Base-by-base conservation (phyloP, 2,888 invertebrate genomes). In the Latrodectus elegans region DNA sequence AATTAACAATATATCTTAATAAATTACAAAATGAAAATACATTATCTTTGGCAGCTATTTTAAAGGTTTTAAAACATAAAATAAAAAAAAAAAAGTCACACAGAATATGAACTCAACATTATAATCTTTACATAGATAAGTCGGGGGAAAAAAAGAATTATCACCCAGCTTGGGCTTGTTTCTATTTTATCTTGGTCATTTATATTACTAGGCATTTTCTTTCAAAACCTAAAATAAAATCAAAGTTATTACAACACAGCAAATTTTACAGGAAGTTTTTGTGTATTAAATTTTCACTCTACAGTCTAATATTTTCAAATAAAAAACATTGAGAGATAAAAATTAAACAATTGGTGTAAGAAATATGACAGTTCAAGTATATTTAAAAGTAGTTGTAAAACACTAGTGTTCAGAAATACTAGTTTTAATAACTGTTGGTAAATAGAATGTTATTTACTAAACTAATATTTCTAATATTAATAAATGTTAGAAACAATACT, bases 1-100 rank as follows among this genome's bases (percentile, higher is more conserved):
- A 75, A 81, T 81, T 81, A 55, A 76, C 22, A 64, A 71, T 72
- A 64, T 76, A 81, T 38, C 38, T 38, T 60, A 86, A 80, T 80
- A 81, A 80, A 81, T 86, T 81, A 86, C 80, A 65, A 70, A 76
- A 86, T 70, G 76, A 84, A 84, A 77, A 73, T 84, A 84, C 73
- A 71, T 76, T 26, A 38, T 86, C 86, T 86, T 86, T 86, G 86
- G 86, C 86, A 86, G 67, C 74, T 74, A 55, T 60, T 55, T n/a
- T 52, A 65, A 75, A 74, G 51, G 53, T 55, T 38, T 68, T 82
- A 74, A 22, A 81, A 68, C 52, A 53, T 52, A 74, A 26, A 82
- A 75, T 53, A 53, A 68, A 68, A 64, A 68, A 80, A 68, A 67
- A 10, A 77, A 75, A 38, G 0, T 26, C 12, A n/a, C 71, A 72